Evolutionary conservation across 2,113 vertebrate genomes (phyloP), one percentile per base, ranked within the genome.

Genomic region (Gnathonemus longibarbis): DNA sequence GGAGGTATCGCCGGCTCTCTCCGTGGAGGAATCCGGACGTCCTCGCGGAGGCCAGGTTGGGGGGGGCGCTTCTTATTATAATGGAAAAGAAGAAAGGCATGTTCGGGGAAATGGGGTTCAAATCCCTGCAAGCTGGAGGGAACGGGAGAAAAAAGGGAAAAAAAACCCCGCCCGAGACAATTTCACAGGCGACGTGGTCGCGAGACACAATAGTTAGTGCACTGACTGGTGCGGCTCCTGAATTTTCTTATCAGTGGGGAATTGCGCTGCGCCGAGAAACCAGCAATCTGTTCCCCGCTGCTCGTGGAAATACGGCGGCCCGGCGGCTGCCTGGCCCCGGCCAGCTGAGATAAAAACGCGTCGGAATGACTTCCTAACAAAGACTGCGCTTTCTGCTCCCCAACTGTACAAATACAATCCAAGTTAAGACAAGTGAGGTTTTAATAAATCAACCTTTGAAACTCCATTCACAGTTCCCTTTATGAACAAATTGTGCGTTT

Each of bases 211-310:
- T 91, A 90, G 91, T 93, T 93, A 91, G 91, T 80, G n/a, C 62
- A 27, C 62, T 31, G 91, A 90, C 89, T 83, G 52, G 90, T 80
- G 88, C 52, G 77, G 91, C 89, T 89, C 90, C 92, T 91, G 92
- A 91, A 93, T 93, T 92, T 92, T 93, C 92, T 92, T 92, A 93
- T 92, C 92, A 90, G 93, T 92, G 91, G 93, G 92, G 92, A 92
- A 92, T 92, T 90, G 92, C 27, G 88, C 52, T 77, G 90, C 70
- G 88, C 92, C 83, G 91, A 91, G 93, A 91, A 90, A 86, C 66
- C 89, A 90, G 92, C 92, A 93, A 92, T 92, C 92, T 92, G 89
- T 92, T 90, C 90, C 92, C 93, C 77, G 92, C 93, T 92, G 93
- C 90, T 92, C 90, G 91, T 91, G 92, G 85, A 92, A 91, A 93